Base-by-base conservation (phyloP, 1,140 invertebrate genomes). In the Macrostomum lignano region DNA sequence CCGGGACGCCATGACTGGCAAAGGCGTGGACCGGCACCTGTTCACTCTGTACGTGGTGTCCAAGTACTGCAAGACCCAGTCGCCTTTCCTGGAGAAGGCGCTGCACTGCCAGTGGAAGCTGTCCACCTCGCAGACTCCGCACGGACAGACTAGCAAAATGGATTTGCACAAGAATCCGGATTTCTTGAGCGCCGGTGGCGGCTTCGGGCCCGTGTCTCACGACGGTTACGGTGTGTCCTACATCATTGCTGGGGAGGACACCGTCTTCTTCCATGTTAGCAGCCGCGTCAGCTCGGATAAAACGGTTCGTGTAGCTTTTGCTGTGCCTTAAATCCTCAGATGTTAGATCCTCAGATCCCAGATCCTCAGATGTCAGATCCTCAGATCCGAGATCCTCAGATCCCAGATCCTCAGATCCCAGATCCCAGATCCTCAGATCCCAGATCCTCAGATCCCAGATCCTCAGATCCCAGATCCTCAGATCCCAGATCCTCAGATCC, bases 21-120 rank as follows among this genome's bases (percentile, higher is more conserved):
- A 72, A 49, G 86, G 84, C 38, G 78, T 94, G 42, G 86, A 94
- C 56, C 67, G 88, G 24, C 88, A 96, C 59, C 59, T 96, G 4
- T 93, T 96, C 63, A 93, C 84, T 50, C 64, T 96, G 1, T 96
- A 93, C 53, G 81, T 96, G 17, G 73, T 94, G 26, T 88, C 82
- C 13, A 88, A 88, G 58, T 96, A 96, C 52, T 62, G 96, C 25
- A 82, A 91, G 58, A 67, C 88, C 6, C 81, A 94, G 41, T 84
- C 78, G 14, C 81, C 81, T 11, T 93, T 94, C 64, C 63, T 93
- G 13, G 69, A 70, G 46, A n/a, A 33, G 14, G 23, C 9, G 2
- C 2, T 17, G 2, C 17, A 3, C 3, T 15, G 31, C 20, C 7
- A 15, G 2, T 29, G 23, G 24, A 3, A 17, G 13, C 21, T 29